Evolutionary conservation across 92 coral and sea anemone species (phyloP).

Genomic region (Scolanthus callimorphus): DNA sequence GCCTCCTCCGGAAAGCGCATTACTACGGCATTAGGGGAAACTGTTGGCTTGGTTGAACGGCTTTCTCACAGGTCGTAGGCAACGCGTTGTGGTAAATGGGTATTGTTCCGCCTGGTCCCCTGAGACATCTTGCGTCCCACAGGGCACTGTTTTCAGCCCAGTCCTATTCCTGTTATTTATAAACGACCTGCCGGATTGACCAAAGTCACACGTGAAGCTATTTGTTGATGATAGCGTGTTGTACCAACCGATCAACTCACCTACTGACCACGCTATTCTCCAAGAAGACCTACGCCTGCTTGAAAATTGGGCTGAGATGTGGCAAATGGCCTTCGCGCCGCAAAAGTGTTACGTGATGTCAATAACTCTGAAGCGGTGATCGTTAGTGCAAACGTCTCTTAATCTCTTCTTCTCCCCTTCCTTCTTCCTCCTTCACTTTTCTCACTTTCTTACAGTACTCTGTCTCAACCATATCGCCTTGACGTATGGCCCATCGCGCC

Average conservation of each 20-base stretch:
- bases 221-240: not conserved
- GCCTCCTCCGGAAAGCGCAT: not conserved
- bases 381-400: too few species aligned
- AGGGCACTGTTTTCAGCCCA: not conserved
- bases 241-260: not conserved
- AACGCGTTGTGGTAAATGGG: not conserved
- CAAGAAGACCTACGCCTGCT: not conserved
- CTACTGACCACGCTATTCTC: not conserved
- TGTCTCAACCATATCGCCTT: too few species aligned
- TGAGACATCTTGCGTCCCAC: not conserved
- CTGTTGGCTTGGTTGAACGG: too few species aligned
- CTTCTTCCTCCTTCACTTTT: too few species aligned
- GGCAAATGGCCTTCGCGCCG: not conserved
- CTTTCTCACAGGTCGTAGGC: too few species aligned
- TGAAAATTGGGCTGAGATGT: not conserved
- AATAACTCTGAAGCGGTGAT: not conserved
- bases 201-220: not conserved
- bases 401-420: too few species aligned
- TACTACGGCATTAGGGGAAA: not conserved
- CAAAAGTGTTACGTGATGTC: not conserved
- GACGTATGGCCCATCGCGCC: too few species aligned
- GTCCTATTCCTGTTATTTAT: too few species aligned
- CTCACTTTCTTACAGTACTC: too few species aligned
- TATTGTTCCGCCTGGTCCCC: not conserved
- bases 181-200: not conserved